Conservation (phyloP, 2,113 vertebrate species). For the Coregonus clupeaformis region DNA sequence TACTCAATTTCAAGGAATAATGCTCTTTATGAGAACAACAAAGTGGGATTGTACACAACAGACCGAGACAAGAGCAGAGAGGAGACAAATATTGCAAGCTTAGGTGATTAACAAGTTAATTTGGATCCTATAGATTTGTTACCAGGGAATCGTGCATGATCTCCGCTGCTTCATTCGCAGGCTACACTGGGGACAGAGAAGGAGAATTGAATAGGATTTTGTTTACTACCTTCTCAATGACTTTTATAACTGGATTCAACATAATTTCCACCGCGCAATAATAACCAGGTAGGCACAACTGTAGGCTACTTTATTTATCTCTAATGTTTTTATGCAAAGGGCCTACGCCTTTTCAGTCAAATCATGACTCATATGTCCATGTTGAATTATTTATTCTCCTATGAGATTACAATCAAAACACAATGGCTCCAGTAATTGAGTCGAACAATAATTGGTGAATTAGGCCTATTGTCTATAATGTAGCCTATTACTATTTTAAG, state of each 20-base stretch:
- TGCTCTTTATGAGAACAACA: conserved; percentile 26
- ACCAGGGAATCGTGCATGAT: conserved; percentile 61
- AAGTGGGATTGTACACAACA: conserved; percentile 34
- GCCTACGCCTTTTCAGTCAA: background rate
- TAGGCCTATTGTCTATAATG: background rate
- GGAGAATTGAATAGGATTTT: conserved; percentile 32
- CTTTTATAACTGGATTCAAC: conserved; percentile 36
- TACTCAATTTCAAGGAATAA: conserved; percentile 44
- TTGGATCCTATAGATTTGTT: conserved; percentile 56
- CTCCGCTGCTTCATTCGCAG: conserved; percentile 48
- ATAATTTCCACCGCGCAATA: conserved; percentile 32
- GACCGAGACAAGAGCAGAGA: conserved; percentile 33
- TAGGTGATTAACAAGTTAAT: conserved; percentile 56
- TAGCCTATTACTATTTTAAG: background rate
- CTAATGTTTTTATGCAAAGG: background rate
- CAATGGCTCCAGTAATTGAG: background rate
- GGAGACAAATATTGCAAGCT: conserved; percentile 45
- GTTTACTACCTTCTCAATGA: conserved; percentile 61
- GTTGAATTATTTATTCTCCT: background rate
- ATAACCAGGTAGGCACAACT: conserved; percentile 52
- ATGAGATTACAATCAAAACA: background rate
- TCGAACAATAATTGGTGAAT: background rate
- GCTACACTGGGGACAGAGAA: conserved; percentile 47
- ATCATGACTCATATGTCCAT: background rate
- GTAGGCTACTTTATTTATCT: background rate